Conservation (phyloP, 2,888 invertebrate genomes). For the Catocala fraxini region DNA sequence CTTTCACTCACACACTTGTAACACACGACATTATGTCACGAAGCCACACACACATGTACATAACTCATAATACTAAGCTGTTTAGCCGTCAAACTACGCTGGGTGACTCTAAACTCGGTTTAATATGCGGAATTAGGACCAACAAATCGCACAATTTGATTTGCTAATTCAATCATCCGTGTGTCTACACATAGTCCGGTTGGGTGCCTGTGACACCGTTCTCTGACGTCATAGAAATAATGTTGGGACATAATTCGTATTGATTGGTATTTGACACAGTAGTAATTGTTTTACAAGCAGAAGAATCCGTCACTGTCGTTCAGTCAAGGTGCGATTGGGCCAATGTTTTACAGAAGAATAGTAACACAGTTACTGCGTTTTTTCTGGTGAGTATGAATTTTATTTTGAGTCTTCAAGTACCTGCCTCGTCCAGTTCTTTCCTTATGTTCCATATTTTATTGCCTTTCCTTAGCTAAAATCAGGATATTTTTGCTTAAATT, state of each 20-base stretch:
- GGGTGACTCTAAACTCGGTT: conserved; percentile 35
- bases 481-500: too few species aligned
- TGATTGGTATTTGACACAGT: too few species aligned
- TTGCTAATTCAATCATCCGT: conserved; percentile 51
- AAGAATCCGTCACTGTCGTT: too few species aligned
- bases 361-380: too few species aligned
- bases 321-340: too few species aligned
- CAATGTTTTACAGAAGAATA: too few species aligned
- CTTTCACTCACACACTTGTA: neutral
- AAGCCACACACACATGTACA: neutral
- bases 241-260: neutral
- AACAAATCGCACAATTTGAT: conserved; percentile 50
- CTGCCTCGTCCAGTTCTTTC: too few species aligned
- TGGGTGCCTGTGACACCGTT: conserved; percentile 28
- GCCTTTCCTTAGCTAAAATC: too few species aligned
- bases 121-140: conserved; percentile 42
- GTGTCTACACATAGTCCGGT: conserved; percentile 28
- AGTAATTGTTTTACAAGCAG: too few species aligned
- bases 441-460: too few species aligned
- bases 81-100: conserved; percentile 33
- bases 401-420: too few species aligned
- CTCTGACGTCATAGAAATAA: neutral
- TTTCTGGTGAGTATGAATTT: too few species aligned
- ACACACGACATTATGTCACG: neutral
- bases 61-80: conserved; percentile 19